Conservation (phyloP, 2,797 vertebrate genomes). For the Kryptopterus vitreolus region DNA sequence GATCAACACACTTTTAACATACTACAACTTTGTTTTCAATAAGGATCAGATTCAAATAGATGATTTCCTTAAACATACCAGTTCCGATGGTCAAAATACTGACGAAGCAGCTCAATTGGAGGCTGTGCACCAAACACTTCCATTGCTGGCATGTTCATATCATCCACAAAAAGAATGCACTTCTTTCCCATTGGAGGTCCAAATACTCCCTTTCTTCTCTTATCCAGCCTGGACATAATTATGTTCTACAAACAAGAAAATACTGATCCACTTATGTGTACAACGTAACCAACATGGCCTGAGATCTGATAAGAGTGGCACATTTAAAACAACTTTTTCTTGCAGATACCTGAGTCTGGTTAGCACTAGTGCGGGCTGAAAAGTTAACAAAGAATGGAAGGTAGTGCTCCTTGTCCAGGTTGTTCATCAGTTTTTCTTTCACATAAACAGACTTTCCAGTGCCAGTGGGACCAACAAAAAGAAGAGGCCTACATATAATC, state of each 20-base stretch:
- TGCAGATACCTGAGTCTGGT: slow-evolving; percentile 89
- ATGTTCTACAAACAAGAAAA: slow-evolving; percentile 77
- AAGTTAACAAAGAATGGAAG: slow-evolving; percentile 96
- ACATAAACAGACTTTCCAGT: slow-evolving; percentile 97
- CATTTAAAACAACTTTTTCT: background rate
- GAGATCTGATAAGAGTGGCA: background rate
- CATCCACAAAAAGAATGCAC: slow-evolving; percentile 94
- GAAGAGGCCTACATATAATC: slow-evolving; percentile 75
- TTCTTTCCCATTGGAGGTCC: slow-evolving; percentile 94
- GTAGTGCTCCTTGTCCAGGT: slow-evolving; percentile 86
- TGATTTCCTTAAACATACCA: slow-evolving; percentile 77
- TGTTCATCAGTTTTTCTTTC: slow-evolving; percentile 95
- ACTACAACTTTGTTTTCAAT: slow-evolving; percentile 5
- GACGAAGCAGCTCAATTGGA: slow-evolving; percentile 92
- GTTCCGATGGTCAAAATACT: slow-evolving; percentile 88
- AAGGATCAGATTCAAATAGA: background rate
- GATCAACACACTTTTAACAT: slow-evolving; percentile 1
- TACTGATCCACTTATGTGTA: background rate
- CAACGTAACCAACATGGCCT: background rate
- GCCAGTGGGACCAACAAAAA: slow-evolving; percentile 94
- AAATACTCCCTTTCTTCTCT: slow-evolving; percentile 90
- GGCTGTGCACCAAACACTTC: slow-evolving; percentile 97
- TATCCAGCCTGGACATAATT: slow-evolving; percentile 93
- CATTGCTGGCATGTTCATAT: slow-evolving; percentile 95
- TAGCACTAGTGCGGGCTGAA: slow-evolving; percentile 91